phyloP scores from a whole-genome alignment of 2,113 vertebrate genomes.

The Talpa occidentalis region DNA sequence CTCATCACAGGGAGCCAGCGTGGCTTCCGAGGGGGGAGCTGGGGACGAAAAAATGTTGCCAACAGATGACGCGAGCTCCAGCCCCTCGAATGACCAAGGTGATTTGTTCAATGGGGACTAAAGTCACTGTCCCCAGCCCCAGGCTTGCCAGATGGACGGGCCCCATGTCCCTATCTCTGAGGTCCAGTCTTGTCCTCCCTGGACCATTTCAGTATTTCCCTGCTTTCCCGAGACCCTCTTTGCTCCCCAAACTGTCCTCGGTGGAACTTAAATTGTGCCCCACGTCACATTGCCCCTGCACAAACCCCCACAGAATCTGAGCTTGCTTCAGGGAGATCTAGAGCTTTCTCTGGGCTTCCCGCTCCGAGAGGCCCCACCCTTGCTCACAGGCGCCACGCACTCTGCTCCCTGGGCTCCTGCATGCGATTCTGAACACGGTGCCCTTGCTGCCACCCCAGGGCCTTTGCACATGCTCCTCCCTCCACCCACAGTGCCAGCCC shows the following conservation, averaged over 20 bases:
- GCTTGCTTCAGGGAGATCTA: not conserved
- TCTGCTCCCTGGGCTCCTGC: no score
- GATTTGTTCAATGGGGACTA: fast-evolving
- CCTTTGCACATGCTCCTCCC: not conserved
- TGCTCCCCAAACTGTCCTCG: not conserved
- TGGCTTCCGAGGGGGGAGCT: not conserved
- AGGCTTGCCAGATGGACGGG: not conserved
- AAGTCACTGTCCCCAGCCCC: no score
- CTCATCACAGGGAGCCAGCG: fast-evolving
- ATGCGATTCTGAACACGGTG: fast-evolving
- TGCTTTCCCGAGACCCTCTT: fast-evolving
- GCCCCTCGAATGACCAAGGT: fast-evolving
- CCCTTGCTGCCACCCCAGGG: not conserved
- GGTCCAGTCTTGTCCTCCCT: not conserved
- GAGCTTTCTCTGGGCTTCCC: not conserved
- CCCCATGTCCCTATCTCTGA: fast-evolving
- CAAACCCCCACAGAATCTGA: fast-evolving
- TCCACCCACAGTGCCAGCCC: not conserved
- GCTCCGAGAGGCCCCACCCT: fast-evolving
- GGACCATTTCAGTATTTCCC: fast-evolving
- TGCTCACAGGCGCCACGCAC: fast-evolving
- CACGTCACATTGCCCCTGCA: fast-evolving
- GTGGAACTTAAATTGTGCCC: fast-evolving
- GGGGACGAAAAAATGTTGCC: not conserved
- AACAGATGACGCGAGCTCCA: not conserved